phyloP scores from a whole-genome alignment of 2,888 invertebrate species.

The Cantharis flavilabris region DNA sequence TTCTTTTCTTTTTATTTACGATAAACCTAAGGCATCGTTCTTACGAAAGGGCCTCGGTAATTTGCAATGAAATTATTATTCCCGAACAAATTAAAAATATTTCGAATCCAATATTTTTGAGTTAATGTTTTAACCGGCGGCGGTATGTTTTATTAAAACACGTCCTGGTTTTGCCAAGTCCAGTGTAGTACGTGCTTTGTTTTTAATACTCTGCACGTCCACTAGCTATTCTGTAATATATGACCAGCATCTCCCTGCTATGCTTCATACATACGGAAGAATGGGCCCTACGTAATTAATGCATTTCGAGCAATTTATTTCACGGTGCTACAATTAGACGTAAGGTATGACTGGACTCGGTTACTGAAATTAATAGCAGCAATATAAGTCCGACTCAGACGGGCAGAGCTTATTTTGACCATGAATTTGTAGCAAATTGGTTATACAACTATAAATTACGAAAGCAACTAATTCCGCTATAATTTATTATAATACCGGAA shows the following conservation, averaged over 20 bases:
- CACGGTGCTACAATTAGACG: conserved; percentile 52
- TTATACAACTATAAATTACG: conserved; percentile 26
- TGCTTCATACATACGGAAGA: conserved; percentile 48
- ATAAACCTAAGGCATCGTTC: not conserved
- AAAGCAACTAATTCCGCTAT: conserved; percentile 16
- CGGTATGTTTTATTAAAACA: conserved; percentile 19
- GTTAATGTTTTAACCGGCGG: not conserved
- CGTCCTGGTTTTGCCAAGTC: conserved; percentile 28
- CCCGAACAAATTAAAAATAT: not conserved
- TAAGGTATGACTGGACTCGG: conserved; percentile 47
- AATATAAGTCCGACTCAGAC: conserved; percentile 52
- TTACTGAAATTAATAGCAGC: conserved; percentile 56
- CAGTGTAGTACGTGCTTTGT: conserved; percentile 60
- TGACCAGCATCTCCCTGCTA: conserved; percentile 38
- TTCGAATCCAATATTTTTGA: not conserved
- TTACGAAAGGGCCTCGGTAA: not conserved
- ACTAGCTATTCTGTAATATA: conserved; percentile 44
- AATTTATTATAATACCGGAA: not conserved
- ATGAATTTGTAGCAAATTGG: conserved; percentile 37
- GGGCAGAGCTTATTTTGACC: conserved; percentile 49
- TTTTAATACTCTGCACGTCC: conserved; percentile 52
- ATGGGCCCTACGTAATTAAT: conserved; percentile 49
- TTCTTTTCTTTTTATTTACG: not conserved
- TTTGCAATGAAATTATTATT: not conserved
- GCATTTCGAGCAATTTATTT: conserved; percentile 53